Percentiles rank a stretch among this genome's conserved stretches.
Evolutionary conservation across 2,797 vertebrate genomes (phyloP).

Genomic region (Limosa lapponica): DNA sequence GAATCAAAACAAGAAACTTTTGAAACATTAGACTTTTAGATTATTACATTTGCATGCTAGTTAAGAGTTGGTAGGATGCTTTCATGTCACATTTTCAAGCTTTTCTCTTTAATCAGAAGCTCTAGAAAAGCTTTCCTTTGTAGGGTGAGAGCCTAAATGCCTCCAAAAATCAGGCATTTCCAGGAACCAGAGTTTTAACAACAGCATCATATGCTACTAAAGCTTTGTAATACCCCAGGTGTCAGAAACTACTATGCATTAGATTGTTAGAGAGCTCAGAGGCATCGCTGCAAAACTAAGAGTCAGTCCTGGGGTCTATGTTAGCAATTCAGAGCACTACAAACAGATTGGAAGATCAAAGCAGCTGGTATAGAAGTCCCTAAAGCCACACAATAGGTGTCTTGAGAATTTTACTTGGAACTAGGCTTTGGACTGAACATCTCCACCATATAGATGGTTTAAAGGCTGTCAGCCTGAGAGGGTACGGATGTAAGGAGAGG

Average conservation of each 20-base stretch:
- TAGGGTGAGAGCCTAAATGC: neutral
- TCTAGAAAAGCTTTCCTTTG: neutral
- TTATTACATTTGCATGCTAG: constrained; percentile 22
- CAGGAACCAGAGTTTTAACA: neutral
- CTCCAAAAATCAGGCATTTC: neutral
- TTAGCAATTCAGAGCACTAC: neutral
- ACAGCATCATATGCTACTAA: neutral
- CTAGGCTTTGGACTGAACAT: neutral
- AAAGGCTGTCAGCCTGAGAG: neutral
- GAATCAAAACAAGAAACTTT: constrained; percentile 8
- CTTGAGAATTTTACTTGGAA: neutral
- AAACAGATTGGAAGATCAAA: neutral
- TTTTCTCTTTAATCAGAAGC: constrained; percentile 12
- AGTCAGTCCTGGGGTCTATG: neutral
- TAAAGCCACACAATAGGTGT: neutral
- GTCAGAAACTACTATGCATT: neutral
- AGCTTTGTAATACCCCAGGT: neutral
- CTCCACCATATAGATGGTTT: neutral
- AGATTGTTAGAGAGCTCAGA: neutral
- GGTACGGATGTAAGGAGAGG: neutral
- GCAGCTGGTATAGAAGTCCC: neutral
- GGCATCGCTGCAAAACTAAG: neutral
- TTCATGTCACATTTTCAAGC: constrained; percentile 1
- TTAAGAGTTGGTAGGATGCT: neutral
- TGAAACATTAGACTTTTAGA: constrained; percentile 27